These are phyloP conservation scores for Circaetus cinerascens DNA, from an alignment of 2,113 vertebrate species.

Conservation along the genomic window DNA sequence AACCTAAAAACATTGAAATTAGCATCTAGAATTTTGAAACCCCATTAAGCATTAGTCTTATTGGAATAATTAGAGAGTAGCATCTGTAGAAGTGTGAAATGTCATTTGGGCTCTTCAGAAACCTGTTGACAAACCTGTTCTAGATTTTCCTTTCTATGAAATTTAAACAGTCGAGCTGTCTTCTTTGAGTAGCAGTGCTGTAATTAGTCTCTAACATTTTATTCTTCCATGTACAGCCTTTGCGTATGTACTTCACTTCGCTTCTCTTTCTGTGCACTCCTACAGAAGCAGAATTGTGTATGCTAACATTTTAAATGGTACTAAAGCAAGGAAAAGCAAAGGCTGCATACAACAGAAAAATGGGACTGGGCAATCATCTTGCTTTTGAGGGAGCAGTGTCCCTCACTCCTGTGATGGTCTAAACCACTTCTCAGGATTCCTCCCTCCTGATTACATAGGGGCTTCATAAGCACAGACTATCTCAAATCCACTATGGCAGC, in stretches of 20 bases:
- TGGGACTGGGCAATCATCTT: not conserved
- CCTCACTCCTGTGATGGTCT: not conserved
- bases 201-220: not conserved
- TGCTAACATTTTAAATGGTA: not conserved
- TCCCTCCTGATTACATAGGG: not conserved
- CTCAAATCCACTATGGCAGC: not conserved
- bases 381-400: not conserved
- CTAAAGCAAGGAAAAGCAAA: not conserved
- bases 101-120: constrained; percentile 5
- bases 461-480: not conserved
- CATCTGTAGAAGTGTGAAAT: constrained; percentile 23
- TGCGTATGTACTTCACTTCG: not conserved
- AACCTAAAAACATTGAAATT: not conserved
- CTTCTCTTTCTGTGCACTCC: not conserved
- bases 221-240: not conserved
- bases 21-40: not conserved
- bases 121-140: constrained; percentile 5
- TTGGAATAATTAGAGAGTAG: constrained; percentile 1
- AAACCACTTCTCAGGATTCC: not conserved
- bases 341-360: too few species aligned
- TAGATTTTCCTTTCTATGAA: not conserved
- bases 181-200: not conserved
- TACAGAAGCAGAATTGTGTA: not conserved
- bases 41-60: not conserved
- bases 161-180: not conserved